Evolutionary conservation across 2,888 invertebrate genomes (phyloP), one percentile per base, ranked within the genome.

Genomic region (Ectropis crepuscularia): DNA sequence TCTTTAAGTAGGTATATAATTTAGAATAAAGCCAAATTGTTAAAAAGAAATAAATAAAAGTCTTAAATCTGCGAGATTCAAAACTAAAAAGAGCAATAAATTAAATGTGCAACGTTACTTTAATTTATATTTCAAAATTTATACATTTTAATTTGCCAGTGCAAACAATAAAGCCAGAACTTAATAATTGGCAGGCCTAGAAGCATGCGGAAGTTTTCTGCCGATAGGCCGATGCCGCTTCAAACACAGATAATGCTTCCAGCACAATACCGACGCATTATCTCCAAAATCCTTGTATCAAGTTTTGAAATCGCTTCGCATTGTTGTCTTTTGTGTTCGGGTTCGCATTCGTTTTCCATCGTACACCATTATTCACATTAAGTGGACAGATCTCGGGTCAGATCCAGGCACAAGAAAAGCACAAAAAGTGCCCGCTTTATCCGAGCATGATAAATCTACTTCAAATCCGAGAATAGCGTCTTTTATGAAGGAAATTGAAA

Each of bases 401-500:
- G 92, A 90, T 89, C 90, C 92, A 92, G 92, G 92, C 92, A 90
- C 79, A 90, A 90, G 92, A 91, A 91, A 92, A 92, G 92, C 91
- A 92, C 92, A 92, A 92, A 92, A 92, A 92, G 92, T 92, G 90
- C 92, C 89, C 92, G 91, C 90, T 92, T 92, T 92, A 92, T 92
- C 92, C 92, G 88, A 92, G 88, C 92, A 92, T 92, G 92, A 92
- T 92, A 92, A 92, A 92, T 92, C 92, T 92, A 92, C 92, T 92
- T 92, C 92, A 92, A 92, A 92, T 92, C 92, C 92, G 91, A 92
- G 92, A 92, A 92, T 92, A 91, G 89, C 92, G 89, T 92, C 92
- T 92, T 91, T 92, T 92, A 92, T 92, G 92, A 92, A 92, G 90
- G 91, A 92, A 92, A 92, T 92, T 92, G 92, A 92, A 92, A 92